A percentile compares a stretch with the other conserved stretches of the same genome.
Conservation (phyloP, 2,888 invertebrate genomes). For the Salpingus planirostris region DNA sequence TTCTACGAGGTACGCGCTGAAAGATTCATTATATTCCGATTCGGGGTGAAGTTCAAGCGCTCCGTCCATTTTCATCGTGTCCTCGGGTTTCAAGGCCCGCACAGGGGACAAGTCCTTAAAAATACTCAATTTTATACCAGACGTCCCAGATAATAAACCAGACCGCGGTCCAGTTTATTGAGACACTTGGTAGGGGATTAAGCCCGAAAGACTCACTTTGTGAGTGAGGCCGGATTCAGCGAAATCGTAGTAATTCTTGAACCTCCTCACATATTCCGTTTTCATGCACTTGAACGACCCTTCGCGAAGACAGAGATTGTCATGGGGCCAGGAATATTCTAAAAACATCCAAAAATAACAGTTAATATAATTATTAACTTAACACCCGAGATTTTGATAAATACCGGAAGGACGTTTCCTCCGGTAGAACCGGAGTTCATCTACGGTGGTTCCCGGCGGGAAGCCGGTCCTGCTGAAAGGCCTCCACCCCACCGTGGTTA, state of each 20-base stretch:
- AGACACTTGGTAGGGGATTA: no score
- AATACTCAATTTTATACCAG: background rate
- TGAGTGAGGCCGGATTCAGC: no score
- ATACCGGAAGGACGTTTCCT: conserved; percentile 41
- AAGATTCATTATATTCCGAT: conserved; percentile 29
- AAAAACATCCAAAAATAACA: no score
- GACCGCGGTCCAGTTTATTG: no score
- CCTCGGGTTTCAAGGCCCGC: conserved; percentile 20
- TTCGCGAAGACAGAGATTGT: conserved; percentile 33
- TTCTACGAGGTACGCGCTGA: conserved; percentile 26
- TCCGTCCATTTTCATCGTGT: conserved; percentile 38
- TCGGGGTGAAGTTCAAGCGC: conserved; percentile 31
- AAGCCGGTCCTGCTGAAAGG: conserved; percentile 27
- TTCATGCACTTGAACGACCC: conserved; percentile 35
- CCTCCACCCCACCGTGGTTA: conserved; percentile 8
- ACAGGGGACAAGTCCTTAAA: conserved; percentile 22
- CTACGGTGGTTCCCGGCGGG: conserved; percentile 46
- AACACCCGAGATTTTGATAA: no score
- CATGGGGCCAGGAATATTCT: conserved; percentile 18
- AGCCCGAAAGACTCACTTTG: background rate
- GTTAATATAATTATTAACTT: no score
- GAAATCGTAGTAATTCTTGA: conserved; percentile 23
- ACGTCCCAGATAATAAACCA: conserved; percentile 4
- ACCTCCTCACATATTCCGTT: conserved; percentile 37
- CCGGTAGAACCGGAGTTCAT: conserved; percentile 45